Percentiles rank a stretch among this genome's conserved stretches.
Conservation (phyloP, 2,888 invertebrate genomes). For the Arctia plantaginis region DNA sequence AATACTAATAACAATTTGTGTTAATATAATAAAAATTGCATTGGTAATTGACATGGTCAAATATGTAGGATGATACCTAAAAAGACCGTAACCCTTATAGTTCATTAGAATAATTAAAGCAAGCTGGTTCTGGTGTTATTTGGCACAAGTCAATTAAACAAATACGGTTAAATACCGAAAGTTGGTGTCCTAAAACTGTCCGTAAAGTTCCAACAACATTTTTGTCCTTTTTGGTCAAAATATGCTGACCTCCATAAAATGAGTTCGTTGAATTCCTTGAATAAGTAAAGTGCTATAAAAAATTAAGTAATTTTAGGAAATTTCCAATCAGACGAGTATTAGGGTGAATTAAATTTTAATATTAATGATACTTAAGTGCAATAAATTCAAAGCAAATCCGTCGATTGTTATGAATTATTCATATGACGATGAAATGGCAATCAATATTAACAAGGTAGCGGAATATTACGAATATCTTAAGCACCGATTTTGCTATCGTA, state of each 20-base stretch:
- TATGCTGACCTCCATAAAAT: conserved; percentile 53
- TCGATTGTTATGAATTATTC: conserved; percentile 18
- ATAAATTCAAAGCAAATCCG: conserved; percentile 26
- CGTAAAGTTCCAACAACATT: conserved; percentile 34
- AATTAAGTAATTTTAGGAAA: conserved; percentile 46
- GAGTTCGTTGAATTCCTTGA: conserved; percentile 39
- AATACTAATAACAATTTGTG: too few species aligned
- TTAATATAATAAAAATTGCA: not conserved
- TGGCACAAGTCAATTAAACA: conserved; percentile 38
- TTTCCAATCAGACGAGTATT: conserved; percentile 32
- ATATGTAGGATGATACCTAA: conserved; percentile 29
- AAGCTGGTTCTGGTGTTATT: conserved; percentile 27
- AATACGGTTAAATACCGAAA: conserved; percentile 35
- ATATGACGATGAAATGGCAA: conserved; percentile 4
- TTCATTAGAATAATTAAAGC: conserved; percentile 42
- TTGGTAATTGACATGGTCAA: conserved; percentile 13
- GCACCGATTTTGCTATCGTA: not conserved
- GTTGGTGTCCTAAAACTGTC: conserved; percentile 34
- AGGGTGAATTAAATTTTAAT: conserved; percentile 42
- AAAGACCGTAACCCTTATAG: conserved; percentile 21
- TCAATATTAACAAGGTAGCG: not conserved
- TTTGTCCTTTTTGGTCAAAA: conserved; percentile 41
- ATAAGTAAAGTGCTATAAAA: conserved; percentile 48
- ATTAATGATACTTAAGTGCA: conserved; percentile 30
- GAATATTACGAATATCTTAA: conserved; percentile 4